Evolutionary conservation across 2,888 invertebrate species (phyloP).

Genomic region (Drepanosiphum platanoidis): DNA sequence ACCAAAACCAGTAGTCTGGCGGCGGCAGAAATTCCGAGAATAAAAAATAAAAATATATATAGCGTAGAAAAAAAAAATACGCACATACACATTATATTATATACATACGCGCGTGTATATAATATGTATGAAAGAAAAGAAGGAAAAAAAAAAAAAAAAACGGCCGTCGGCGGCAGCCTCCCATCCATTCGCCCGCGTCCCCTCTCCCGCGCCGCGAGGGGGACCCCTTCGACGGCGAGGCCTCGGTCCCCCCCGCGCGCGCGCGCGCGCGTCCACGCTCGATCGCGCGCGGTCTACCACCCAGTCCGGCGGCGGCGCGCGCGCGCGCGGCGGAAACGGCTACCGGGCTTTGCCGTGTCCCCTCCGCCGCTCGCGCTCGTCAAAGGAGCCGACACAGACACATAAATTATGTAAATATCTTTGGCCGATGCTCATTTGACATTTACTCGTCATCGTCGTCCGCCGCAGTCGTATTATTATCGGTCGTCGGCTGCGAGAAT

Average conservation of each 20-base stretch:
- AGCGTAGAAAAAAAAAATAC: neutral
- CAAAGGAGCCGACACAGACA: conserved; percentile 60
- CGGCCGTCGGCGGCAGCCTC: neutral
- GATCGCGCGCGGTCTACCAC: neutral
- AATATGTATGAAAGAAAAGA: too few relatives aligned
- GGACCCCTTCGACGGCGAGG: neutral
- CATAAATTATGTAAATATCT: conserved; percentile 62
- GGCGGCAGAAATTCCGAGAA: conserved; percentile 56
- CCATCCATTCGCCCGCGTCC: conserved; percentile 5
- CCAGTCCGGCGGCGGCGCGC: neutral
- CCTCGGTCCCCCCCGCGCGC: neutral
- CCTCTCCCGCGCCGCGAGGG: neutral
- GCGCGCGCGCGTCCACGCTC: neutral
- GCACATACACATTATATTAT: neutral
- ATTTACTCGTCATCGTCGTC: conserved; percentile 60
- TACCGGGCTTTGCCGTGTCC: conserved; percentile 55
- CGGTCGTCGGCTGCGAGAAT: neutral
- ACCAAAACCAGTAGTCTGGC: conserved; percentile 60
- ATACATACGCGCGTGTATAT: too few relatives aligned
- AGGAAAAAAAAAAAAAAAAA: conserved; percentile 17
- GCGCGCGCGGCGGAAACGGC: conserved; percentile 50
- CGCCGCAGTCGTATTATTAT: conserved; percentile 10
- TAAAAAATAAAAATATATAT: conserved; percentile 55
- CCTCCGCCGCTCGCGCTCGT: neutral
- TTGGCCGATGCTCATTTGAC: conserved; percentile 62